A percentile compares a stretch with the other conserved stretches of the same genome.
Evolutionary conservation across 2,797 vertebrate genomes (phyloP).

Genomic region (Podarcis siculus): DNA sequence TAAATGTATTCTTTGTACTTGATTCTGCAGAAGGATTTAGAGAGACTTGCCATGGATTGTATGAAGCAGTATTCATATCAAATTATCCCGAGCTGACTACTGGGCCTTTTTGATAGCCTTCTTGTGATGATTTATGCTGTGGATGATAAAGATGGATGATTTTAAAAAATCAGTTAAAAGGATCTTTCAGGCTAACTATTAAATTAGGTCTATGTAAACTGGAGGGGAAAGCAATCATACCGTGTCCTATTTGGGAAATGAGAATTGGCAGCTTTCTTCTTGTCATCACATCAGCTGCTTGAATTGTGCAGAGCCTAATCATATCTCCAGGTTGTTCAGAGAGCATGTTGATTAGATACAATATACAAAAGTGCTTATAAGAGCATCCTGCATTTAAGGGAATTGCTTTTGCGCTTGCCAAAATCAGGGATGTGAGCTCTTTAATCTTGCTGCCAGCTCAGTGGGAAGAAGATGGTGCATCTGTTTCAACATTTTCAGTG

Average conservation of each 20-base stretch:
- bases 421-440: background rate
- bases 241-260: constrained; percentile 19
- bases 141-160: constrained; percentile 52
- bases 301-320: constrained; percentile 40
- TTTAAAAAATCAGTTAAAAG: constrained; percentile 38
- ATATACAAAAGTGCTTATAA: constrained; percentile 38
- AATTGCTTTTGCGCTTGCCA: constrained; percentile 22
- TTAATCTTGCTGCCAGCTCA: background rate
- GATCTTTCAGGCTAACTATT: constrained; percentile 41
- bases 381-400: constrained; percentile 33
- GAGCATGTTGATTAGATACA: constrained; percentile 33
- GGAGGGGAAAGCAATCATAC: constrained; percentile 21
- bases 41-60: constrained; percentile 47
- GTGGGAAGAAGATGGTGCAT: background rate
- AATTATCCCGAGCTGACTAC: constrained; percentile 50
- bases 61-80: constrained; percentile 47
- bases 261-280: constrained; percentile 45
- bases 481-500: background rate
- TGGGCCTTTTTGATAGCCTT: constrained; percentile 43
- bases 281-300: constrained; percentile 41
- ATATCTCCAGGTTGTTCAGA: constrained; percentile 32
- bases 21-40: constrained; percentile 60
- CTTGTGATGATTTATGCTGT: constrained; percentile 71
- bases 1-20: constrained; percentile 41
- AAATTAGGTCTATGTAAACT: constrained; percentile 39